A percentile compares a stretch with the other conserved stretches of the same genome.
phyloP scores from a whole-genome alignment of 2,113 vertebrate species.

The Lagopus muta region DNA sequence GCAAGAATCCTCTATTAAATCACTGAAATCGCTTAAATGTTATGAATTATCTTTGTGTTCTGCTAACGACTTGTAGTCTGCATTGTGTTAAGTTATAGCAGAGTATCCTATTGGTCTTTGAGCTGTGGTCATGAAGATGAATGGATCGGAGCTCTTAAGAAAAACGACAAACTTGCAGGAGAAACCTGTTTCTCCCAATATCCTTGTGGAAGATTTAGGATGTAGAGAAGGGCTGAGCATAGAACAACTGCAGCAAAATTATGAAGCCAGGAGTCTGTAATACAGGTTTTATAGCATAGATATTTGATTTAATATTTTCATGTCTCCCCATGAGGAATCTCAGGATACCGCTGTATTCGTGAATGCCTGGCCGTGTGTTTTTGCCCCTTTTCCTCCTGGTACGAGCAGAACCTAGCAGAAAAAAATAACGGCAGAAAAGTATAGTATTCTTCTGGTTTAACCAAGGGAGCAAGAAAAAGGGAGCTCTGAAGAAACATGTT shows the following conservation, averaged over 20 bases:
- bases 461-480: not conserved
- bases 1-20: conserved; percentile 17
- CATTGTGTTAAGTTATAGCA: not conserved
- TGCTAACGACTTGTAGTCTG: not conserved
- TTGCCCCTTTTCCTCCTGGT: not conserved
- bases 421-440: not conserved
- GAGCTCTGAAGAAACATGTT: not conserved
- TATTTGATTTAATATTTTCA: not conserved
- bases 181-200: not conserved
- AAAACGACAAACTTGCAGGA: not conserved
- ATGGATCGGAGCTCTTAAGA: conserved; percentile 16
- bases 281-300: not conserved
- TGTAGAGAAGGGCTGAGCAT: not conserved
- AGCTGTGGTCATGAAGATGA: not conserved
- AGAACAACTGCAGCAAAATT: not conserved
- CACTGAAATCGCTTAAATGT: conserved; percentile 6
- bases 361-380: not conserved
- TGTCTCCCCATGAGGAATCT: not conserved
- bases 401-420: not conserved
- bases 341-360: not conserved
- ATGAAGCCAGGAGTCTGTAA: not conserved
- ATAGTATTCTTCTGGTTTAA: not conserved
- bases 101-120: conserved; percentile 6
- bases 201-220: not conserved
- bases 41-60: conserved; percentile 26